Percentiles rank a stretch among this genome's conserved stretches.
phyloP scores from a whole-genome alignment of 1,140 invertebrate species.

The Lethrus apterus region DNA sequence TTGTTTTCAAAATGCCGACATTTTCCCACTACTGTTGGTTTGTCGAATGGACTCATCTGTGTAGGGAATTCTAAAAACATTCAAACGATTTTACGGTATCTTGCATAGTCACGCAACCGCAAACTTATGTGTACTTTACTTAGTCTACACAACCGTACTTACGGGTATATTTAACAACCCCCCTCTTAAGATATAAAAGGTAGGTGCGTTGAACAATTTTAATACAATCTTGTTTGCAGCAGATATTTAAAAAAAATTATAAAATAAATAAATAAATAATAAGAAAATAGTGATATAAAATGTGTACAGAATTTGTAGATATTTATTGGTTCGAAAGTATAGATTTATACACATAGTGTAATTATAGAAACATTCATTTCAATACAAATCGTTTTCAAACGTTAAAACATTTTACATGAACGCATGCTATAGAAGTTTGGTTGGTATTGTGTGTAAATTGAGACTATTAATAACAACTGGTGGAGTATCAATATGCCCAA shows the following conservation, averaged over 20 bases:
- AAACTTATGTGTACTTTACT: slow-evolving; percentile 7
- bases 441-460: slow-evolving; percentile 41
- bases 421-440: slow-evolving; percentile 8
- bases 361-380: slow-evolving; percentile 16
- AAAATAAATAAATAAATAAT: too few species aligned
- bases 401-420: slow-evolving; percentile 9
- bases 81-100: slow-evolving; percentile 40
- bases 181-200: too few species aligned
- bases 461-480: slow-evolving; percentile 39
- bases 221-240: too few species aligned
- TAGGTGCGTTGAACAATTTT: too few species aligned
- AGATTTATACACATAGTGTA: too few species aligned
- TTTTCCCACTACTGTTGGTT: slow-evolving; percentile 34
- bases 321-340: too few species aligned
- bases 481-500: slow-evolving; percentile 42
- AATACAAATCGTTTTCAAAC: slow-evolving; percentile 16
- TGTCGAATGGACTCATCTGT: slow-evolving; percentile 27
- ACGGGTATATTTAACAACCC: too few species aligned
- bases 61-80: slow-evolving; percentile 31
- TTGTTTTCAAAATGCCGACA: slow-evolving; percentile 43
- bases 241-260: too few species aligned
- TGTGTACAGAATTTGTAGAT: too few species aligned
- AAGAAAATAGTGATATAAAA: too few species aligned
- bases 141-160: too few species aligned
- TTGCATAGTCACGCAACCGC: slow-evolving; percentile 35